A percentile compares a stretch with the other conserved stretches of the same genome.
phyloP scores from a whole-genome alignment of 2,888 invertebrate species.

The Iphiclides podalirius region DNA sequence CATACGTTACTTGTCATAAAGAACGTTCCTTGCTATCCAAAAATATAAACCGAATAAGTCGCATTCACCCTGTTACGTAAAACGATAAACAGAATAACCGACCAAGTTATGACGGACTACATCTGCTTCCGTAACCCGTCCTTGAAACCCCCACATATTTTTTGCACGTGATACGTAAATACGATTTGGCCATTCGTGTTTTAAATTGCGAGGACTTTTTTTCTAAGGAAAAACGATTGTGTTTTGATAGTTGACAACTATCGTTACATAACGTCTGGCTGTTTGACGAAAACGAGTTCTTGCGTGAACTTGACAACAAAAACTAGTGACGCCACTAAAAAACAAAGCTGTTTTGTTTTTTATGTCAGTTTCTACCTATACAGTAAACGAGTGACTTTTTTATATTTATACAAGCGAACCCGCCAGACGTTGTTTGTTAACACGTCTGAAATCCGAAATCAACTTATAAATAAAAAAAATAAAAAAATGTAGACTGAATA shows the following conservation, averaged over 20 bases:
- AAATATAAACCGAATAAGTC: too few species aligned
- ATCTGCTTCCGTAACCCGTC: slow-evolving; percentile 6
- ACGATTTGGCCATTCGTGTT: slow-evolving; percentile 7
- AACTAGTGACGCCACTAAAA: background rate
- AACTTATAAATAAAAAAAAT: too few species aligned
- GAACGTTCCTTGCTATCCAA: too few species aligned
- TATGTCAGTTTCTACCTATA: background rate
- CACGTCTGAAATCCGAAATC: too few species aligned
- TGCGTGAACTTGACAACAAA: slow-evolving; percentile 9
- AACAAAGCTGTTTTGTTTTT: slow-evolving; percentile 1
- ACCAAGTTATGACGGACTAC: slow-evolving; percentile 8
- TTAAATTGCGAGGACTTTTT: background rate
- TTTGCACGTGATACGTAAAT: slow-evolving; percentile 18
- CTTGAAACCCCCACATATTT: slow-evolving; percentile 10
- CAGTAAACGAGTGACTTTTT: too few species aligned
- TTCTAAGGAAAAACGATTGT: slow-evolving; percentile 2
- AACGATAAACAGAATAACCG: slow-evolving; percentile 22
- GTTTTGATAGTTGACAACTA: slow-evolving; percentile 10
- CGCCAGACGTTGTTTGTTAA: too few species aligned
- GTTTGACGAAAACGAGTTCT: slow-evolving; percentile 17
- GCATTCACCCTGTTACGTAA: too few species aligned
- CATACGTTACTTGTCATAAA: too few species aligned
- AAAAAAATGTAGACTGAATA: too few species aligned
- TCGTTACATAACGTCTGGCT: slow-evolving; percentile 13
- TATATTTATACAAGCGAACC: too few species aligned